Conservation (phyloP, 2,888 invertebrate species). For the Erebia aethiops region DNA sequence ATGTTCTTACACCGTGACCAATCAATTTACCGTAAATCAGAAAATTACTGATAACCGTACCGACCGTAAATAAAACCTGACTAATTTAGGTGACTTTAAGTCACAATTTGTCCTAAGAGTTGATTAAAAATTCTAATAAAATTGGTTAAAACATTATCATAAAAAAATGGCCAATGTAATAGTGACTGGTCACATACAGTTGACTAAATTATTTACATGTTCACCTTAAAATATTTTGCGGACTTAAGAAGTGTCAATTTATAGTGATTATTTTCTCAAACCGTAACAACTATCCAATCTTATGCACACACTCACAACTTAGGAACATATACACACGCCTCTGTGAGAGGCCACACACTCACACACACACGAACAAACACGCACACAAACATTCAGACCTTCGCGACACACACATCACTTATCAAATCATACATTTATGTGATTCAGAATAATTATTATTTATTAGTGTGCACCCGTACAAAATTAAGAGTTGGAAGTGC, state of each 20-base stretch:
- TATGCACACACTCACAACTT: conserved; percentile 18
- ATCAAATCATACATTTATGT: neutral
- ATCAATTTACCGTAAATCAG: no score
- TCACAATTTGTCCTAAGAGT: no score
- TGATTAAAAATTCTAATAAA: no score
- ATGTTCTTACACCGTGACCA: no score
- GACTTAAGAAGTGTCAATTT: neutral
- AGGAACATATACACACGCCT: conserved; percentile 20
- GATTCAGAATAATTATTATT: conserved; percentile 4
- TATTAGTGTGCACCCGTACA: conserved; percentile 9
- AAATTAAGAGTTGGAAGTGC: neutral
- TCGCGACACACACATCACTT: conserved; percentile 36
- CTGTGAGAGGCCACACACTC: conserved; percentile 31
- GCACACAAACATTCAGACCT: conserved; percentile 50
- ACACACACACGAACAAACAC: conserved; percentile 54
- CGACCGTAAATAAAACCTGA: no score
- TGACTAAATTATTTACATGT: no score
- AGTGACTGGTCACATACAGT: no score
- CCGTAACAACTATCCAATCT: conserved; percentile 8
- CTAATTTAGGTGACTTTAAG: no score
- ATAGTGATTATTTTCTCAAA: neutral
- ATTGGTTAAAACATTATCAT: no score
- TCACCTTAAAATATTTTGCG: no score
- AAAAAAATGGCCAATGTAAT: no score
- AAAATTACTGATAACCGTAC: no score